Conservation (phyloP, 2,113 vertebrate species). For the Chinchilla lanigera region DNA sequence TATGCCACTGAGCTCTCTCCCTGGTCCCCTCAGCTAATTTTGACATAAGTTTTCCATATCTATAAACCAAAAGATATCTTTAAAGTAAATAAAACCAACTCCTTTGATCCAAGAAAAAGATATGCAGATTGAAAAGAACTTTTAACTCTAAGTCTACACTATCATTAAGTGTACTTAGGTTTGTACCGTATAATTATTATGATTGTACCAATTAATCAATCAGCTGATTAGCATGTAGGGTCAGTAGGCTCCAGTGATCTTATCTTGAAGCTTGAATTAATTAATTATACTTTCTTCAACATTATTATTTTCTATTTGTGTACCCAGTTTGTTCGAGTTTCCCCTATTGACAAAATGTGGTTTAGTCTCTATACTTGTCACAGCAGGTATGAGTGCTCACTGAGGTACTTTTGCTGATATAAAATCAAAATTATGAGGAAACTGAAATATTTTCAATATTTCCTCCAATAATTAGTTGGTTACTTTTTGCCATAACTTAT, state of each 20-base stretch:
- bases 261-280: constrained; percentile 89
- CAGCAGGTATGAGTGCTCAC: constrained; percentile 72
- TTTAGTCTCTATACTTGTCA: constrained; percentile 77
- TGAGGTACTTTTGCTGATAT: constrained; percentile 81
- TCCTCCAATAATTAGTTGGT: constrained; percentile 62
- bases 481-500: constrained; percentile 76
- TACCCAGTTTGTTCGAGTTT: constrained; percentile 79
- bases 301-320: constrained; percentile 87
- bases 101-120: constrained; percentile 85
- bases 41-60: constrained; percentile 11
- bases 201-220: constrained; percentile 92
- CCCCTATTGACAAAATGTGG: constrained; percentile 80
- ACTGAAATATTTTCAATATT: constrained; percentile 85
- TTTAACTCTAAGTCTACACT: constrained; percentile 86
- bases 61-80: constrained; percentile 55
- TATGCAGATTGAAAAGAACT: constrained; percentile 85
- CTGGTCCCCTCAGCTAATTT: constrained; percentile 23
- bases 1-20: too few relatives aligned
- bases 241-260: constrained; percentile 87
- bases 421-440: constrained; percentile 85
- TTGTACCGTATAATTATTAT: constrained; percentile 89
- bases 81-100: constrained; percentile 72
- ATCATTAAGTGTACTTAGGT: constrained; percentile 88
- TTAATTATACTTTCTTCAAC: constrained; percentile 88
- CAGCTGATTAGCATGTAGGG: constrained; percentile 88